phyloP scores from a whole-genome alignment of 2,113 vertebrate genomes.

The Murina feae region DNA sequence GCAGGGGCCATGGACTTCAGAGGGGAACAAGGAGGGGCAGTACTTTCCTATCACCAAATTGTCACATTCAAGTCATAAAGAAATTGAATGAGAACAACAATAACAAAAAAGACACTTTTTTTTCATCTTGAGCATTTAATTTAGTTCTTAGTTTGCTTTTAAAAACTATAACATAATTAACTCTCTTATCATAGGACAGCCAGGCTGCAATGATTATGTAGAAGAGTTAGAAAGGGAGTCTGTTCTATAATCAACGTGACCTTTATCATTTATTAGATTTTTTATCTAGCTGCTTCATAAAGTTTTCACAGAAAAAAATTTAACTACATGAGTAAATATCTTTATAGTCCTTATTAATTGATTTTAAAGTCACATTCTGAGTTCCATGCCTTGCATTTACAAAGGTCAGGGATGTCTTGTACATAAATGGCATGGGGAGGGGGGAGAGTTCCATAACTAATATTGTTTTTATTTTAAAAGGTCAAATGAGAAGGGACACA shows the following conservation, averaged over 20 bases:
- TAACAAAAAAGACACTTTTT: background rate
- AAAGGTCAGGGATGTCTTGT: conserved; percentile 66
- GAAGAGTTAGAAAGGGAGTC: conserved; percentile 30
- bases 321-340: conserved; percentile 53
- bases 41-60: conserved; percentile 31
- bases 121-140: conserved; percentile 59
- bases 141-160: conserved; percentile 65
- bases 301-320: background rate
- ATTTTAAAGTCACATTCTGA: conserved; percentile 62
- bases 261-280: conserved; percentile 64
- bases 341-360: conserved; percentile 59
- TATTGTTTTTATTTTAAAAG: conserved; percentile 62
- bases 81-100: conserved; percentile 43
- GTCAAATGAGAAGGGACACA: conserved; percentile 39
- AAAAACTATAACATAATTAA: conserved; percentile 60
- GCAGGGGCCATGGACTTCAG: background rate
- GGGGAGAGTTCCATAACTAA: conserved; percentile 34
- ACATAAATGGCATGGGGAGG: background rate
- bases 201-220: conserved; percentile 49
- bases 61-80: conserved; percentile 18
- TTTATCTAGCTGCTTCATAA: conserved; percentile 66
- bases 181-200: conserved; percentile 61
- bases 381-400: conserved; percentile 20
- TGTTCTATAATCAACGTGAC: conserved; percentile 45
- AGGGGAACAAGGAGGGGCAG: background rate